A percentile compares a stretch with the other conserved stretches of the same genome.
Conservation (phyloP, 1,140 invertebrate species). For the Pissodes strobi region DNA sequence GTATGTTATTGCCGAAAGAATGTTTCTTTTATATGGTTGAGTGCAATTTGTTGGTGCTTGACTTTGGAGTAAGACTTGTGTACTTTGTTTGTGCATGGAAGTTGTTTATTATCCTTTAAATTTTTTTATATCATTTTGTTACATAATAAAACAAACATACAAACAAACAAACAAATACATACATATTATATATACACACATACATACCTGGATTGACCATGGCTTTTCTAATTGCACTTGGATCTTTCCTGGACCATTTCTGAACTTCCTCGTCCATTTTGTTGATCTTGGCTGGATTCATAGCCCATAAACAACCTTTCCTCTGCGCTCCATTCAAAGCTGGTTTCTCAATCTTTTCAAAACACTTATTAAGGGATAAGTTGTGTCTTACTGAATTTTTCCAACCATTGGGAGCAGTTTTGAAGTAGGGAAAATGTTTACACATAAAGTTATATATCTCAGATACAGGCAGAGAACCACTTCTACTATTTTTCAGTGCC, state of each 20-base stretch:
- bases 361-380: slow-evolving; percentile 95
- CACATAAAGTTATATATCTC: slow-evolving; percentile 99
- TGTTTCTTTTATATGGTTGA: no score
- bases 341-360: slow-evolving; percentile 96
- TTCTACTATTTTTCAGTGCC: slow-evolving; percentile 94
- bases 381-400: slow-evolving; percentile 97
- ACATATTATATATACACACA: no score
- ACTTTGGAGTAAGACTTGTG: no score
- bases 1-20: no score
- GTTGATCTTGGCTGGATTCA: slow-evolving; percentile 90
- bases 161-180: no score
- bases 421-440: slow-evolving; percentile 97
- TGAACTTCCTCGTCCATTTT: slow-evolving; percentile 98
- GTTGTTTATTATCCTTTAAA: no score
- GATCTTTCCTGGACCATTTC: slow-evolving; percentile 95
- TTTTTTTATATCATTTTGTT: no score
- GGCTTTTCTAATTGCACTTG: slow-evolving; percentile 78
- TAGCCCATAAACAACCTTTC: slow-evolving; percentile 93
- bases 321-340: slow-evolving; percentile 78
- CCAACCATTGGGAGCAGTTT: slow-evolving; percentile 96
- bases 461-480: slow-evolving; percentile 92
- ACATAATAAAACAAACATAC: no score
- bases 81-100: no score
- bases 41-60: no score
- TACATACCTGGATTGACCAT: slow-evolving; percentile 87